Evolutionary conservation across 92 coral and sea anemone genomes (phyloP).

Genomic region (Phymanthus crucifer): DNA sequence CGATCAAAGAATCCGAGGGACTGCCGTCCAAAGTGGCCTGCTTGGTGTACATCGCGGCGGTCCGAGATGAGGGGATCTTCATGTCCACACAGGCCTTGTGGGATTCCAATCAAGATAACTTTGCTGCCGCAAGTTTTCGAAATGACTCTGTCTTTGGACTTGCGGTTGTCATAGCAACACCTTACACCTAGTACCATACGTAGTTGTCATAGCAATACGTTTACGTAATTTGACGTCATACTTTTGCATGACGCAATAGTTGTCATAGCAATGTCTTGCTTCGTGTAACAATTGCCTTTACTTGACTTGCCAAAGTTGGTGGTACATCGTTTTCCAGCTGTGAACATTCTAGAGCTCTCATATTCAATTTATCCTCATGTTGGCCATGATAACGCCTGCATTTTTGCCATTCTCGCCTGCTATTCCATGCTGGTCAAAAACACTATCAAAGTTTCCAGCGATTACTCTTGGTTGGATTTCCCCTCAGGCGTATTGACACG

Average conservation of each 20-base stretch:
- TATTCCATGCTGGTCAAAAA: neutral
- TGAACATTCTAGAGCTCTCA: neutral
- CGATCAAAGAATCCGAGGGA: conserved; percentile 71
- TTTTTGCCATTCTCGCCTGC: neutral
- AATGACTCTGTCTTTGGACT: conserved; percentile 76
- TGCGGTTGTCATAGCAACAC: conserved; percentile 59
- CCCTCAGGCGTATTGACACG: neutral
- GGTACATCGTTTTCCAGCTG: neutral
- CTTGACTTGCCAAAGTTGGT: neutral
- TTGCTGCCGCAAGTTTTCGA: conserved; percentile 79
- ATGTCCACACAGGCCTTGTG: conserved; percentile 77
- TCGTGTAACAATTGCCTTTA: neutral
- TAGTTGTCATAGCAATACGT: neutral
- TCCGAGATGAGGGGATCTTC: conserved; percentile 74
- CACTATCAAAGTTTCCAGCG: neutral
- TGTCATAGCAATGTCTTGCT: neutral
- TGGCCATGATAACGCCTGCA: neutral
- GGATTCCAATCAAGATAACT: conserved; percentile 79
- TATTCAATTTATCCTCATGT: neutral
- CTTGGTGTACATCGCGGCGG: conserved; percentile 70
- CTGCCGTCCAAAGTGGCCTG: conserved; percentile 66
- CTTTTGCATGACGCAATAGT: neutral
- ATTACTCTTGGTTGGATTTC: neutral
- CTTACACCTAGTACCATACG: neutral
- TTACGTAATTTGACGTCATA: neutral